Percentiles rank a stretch among this genome's conserved stretches.
phyloP scores from a whole-genome alignment of 1,140 invertebrate species.

The Eufriesea mexicana region DNA sequence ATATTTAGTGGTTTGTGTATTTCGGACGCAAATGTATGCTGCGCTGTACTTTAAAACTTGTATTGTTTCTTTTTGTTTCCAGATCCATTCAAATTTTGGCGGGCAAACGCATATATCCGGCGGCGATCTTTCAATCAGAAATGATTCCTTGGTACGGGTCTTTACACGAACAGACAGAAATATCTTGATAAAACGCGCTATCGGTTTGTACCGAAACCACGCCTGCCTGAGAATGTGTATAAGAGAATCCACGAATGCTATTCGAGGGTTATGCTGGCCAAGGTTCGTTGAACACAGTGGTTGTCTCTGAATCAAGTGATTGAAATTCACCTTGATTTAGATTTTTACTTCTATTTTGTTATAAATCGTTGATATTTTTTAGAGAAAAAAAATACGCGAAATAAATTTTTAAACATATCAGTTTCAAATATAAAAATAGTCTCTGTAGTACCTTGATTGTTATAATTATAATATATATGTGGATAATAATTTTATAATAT shows the following conservation, averaged over 20 bases:
- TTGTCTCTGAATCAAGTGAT: background rate
- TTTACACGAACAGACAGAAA: conserved; percentile 1
- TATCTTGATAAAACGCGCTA: conserved; percentile 41
- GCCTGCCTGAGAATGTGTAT: conserved; percentile 52
- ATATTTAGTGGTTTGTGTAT: background rate
- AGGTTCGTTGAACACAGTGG: conserved; percentile 17
- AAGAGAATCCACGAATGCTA: conserved; percentile 44
- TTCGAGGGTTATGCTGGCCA: conserved; percentile 36
- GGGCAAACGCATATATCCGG: conserved; percentile 35
- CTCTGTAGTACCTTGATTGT: background rate
- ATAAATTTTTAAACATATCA: background rate
- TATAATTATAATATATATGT: background rate
- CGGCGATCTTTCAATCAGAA: conserved; percentile 30
- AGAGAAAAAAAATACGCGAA: background rate
- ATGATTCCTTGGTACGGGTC: background rate
- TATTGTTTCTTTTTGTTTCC: conserved; percentile 17
- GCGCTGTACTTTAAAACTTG: conserved; percentile 16
- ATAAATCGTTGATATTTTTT: background rate
- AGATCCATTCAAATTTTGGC: conserved; percentile 45
- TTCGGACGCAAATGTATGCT: conserved; percentile 20
- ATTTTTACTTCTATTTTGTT: background rate
- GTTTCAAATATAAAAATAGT: background rate
- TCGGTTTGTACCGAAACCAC: conserved; percentile 50
- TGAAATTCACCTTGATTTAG: background rate
- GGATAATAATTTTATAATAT: background rate